Evolutionary conservation across 2,113 vertebrate genomes (phyloP).

Genomic region (Nannospalax galili): DNA sequence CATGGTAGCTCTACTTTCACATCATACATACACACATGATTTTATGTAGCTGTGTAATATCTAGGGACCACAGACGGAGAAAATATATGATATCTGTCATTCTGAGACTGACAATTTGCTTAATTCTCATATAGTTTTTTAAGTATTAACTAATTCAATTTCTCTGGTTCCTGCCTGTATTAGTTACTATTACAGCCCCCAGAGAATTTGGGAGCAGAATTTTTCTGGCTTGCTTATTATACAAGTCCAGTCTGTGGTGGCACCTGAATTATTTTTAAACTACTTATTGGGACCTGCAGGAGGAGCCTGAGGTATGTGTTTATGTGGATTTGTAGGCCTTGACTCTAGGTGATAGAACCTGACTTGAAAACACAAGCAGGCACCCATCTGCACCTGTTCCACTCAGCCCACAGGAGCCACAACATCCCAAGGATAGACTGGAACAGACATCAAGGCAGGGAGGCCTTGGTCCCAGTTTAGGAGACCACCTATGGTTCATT

Average conservation of each 20-base stretch:
- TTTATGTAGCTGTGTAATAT: too few species aligned
- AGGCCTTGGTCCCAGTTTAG: background rate
- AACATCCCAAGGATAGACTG: background rate
- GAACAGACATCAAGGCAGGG: background rate
- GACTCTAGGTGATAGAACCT: background rate
- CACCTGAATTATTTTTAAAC: too few species aligned
- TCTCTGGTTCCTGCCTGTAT: background rate
- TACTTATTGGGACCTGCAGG: background rate
- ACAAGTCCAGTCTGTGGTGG: background rate
- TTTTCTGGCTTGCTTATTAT: background rate
- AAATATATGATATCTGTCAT: too few species aligned
- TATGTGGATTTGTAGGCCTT: background rate
- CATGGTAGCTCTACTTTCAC: too few species aligned
- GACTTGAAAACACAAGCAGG: background rate
- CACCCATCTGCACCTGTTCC: fast-evolving
- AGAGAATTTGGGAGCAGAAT: background rate
- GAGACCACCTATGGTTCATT: too few species aligned
- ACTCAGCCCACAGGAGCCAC: background rate
- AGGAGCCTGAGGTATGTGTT: background rate
- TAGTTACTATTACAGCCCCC: background rate
- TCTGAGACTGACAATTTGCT: too few species aligned
- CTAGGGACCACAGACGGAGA: too few species aligned
- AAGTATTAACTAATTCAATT: background rate
- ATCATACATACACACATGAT: too few species aligned
- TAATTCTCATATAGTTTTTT: too few species aligned